These are phyloP conservation scores for Gila orcuttii DNA, from an alignment of 2,113 vertebrate species.

Conservation along the genomic window DNA sequence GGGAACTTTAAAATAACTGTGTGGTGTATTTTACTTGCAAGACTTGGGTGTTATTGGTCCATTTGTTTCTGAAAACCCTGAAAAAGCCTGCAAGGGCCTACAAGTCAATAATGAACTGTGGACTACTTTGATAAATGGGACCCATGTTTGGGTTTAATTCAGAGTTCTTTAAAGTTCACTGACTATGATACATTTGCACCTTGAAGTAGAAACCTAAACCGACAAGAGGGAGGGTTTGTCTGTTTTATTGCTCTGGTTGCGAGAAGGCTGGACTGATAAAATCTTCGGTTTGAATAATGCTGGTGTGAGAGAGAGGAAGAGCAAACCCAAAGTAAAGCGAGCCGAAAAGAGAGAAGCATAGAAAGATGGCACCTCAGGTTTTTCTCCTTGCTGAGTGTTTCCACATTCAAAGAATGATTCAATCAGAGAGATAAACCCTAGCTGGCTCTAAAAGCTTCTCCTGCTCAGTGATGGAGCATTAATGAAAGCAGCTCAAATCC, in stretches of 20 bases:
- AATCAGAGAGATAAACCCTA: constrained; percentile 53
- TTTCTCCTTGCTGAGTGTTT: constrained; percentile 30
- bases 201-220: constrained; percentile 1
- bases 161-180: constrained; percentile 10
- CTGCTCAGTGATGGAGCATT: constrained; percentile 51
- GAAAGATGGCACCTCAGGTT: constrained; percentile 40
- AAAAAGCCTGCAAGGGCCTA: constrained; percentile 5
- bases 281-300: background rate
- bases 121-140: constrained; percentile 23
- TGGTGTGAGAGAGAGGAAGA: constrained; percentile 1
- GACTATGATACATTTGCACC: constrained; percentile 24
- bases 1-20: too few relatives aligned
- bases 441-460: constrained; percentile 48
- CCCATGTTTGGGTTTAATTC: background rate
- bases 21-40: background rate
- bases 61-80: constrained; percentile 4
- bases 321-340: constrained; percentile 62
- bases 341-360: constrained; percentile 48
- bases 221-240: background rate
- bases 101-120: constrained; percentile 22
- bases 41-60: background rate
- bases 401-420: constrained; percentile 49
- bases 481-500: constrained; percentile 62
- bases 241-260: constrained; percentile 3
- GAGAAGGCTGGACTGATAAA: background rate